Evolutionary conservation across 2,888 invertebrate species (phyloP), one percentile per base, ranked within the genome.

Genomic region (Thumatha senex): DNA sequence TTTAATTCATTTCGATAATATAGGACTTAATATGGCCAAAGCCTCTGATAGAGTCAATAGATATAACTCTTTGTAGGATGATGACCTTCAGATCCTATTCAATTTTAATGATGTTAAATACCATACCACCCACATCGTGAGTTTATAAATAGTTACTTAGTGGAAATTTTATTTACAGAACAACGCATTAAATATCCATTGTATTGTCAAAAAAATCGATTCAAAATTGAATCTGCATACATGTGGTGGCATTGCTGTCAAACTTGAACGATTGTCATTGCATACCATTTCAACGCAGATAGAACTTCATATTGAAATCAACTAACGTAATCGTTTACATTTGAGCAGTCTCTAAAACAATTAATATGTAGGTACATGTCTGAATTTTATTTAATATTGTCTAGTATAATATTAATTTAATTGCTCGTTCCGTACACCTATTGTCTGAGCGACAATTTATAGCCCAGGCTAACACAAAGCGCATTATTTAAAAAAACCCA

Each of bases 321-420:
- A 38, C 31, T 7, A 52, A 64, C 71, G 67, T 58, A 58, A 59
- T 67, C 70, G 65, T 42, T 62, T 62, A 58, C 61, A 73, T 66
- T 67, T 69, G 55, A 58, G 47, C 48, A 61, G 57, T 57, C 64
- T 59, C 54, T 66, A 61, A 72, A 72, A 50, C 58, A 67, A 76
- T 73, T 76, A 76, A 76, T 70, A 72, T 74, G 69, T 67, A 71
- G n/a, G n/a, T 62, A 65, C 64, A 63, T 62, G 56, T 61, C 66
- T 66, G 63, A 24, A 24, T 68, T 56, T 52, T 42, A 33, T 53
- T 50, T 43, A 49, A 45, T 34, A 53, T 52, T 56, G 81, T 70
- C 56, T 58, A 68, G 81, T 85, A 78, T 81, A 85, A 82, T 81
- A 86, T 86, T 85, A 82, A 85, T 84, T 72, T 82, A 80, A 83